Evolutionary conservation across 1,140 invertebrate species (phyloP), one percentile per base, ranked within the genome.

Genomic region (Drosophila nikananu): DNA sequence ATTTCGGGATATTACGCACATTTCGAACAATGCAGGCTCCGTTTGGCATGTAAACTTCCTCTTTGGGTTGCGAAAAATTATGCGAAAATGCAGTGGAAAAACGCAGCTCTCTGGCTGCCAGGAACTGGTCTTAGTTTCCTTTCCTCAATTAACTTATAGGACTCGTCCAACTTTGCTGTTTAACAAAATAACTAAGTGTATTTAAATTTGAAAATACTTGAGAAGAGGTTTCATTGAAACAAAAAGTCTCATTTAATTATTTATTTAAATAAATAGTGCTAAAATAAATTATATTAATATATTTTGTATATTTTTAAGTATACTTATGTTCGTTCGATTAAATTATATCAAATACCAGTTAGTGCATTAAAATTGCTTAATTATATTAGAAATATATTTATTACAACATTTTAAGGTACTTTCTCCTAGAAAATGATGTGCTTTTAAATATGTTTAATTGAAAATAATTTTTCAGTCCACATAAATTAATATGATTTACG

Each of bases 41-140:
- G 12, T 27, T 27, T 44, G 35, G 57, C 21, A 41, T 25, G 17
- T 41, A n/a, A 41, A 13, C 55, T 58, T 58, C 30, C 52, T 55
- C 9, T 54, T 55, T 55, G 19, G 8, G 13, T 8, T 17, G 17
- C 32, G 30, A 25, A 48, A 25, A 35, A 55, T 39, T 3, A 37
- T 37, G 19, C 32, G 9, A 55, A 55, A 23, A 17, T 15, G n/a
- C 19, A 0, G 4, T 10, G 19, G 6, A 23, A 23, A 55, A 17
- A 13, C 17, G 19, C 19, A 15, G 13, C 30, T 21, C 7, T 0
- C 12, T 21, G n/a, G 27, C 6, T 52, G 30, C 27, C 10, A 19
- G n/a, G 6, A 35, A 15, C 30, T 15, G 5, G 2, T 15, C 6
- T 19, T 54, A 1, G 12, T 35, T 54, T 15, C 1, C 5, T 15